These are phyloP conservation scores for Passer montanus DNA, from an alignment of 2,113 vertebrate genomes.

Conservation along the genomic window DNA sequence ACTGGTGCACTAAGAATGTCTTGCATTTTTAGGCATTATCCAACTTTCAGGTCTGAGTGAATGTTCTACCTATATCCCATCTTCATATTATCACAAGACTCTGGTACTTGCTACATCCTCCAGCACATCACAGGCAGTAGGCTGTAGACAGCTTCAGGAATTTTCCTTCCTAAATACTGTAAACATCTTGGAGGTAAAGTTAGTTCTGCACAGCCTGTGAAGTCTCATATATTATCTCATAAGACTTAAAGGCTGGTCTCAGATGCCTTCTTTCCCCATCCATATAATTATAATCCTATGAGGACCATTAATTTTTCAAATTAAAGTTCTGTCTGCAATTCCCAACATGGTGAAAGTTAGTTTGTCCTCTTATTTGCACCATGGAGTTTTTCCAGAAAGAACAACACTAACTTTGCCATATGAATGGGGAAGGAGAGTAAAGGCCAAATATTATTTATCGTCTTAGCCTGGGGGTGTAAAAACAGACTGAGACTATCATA, in stretches of 20 bases:
- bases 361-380: background rate
- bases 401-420: background rate
- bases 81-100: background rate
- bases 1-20: rapidly evolving
- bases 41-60: background rate
- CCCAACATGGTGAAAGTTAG: background rate
- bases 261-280: background rate
- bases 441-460: background rate
- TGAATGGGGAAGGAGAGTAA: background rate
- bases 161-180: background rate
- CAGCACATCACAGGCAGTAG: background rate
- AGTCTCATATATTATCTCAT: background rate
- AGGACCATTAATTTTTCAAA: constrained; percentile 18
- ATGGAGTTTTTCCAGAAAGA: background rate
- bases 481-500: background rate
- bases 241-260: background rate
- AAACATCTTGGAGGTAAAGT: background rate
- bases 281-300: background rate
- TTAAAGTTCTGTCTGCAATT: background rate
- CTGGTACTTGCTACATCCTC: background rate
- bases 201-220: background rate
- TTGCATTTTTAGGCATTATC: background rate
- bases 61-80: background rate
- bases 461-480: background rate
- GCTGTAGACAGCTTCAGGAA: background rate